A percentile compares a stretch with the other conserved stretches of the same genome.
phyloP scores from a whole-genome alignment of 1,140 invertebrate genomes.

The Formica exsecta region DNA sequence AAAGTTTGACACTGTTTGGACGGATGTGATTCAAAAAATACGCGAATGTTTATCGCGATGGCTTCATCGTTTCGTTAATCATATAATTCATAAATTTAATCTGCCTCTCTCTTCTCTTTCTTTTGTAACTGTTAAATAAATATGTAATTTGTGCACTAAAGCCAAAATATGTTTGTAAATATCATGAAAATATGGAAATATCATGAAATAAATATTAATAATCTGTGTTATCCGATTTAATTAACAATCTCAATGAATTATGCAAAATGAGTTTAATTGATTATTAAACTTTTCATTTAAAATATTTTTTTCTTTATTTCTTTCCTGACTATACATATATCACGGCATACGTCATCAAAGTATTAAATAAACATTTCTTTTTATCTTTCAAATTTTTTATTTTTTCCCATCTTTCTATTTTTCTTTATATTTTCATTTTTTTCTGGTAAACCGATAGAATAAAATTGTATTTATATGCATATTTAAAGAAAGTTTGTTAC shows the following conservation, averaged over 20 bases:
- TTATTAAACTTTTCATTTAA: background rate
- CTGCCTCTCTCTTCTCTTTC: background rate
- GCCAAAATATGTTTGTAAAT: background rate
- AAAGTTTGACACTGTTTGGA: slow-evolving; percentile 19
- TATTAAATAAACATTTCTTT: slow-evolving; percentile 6
- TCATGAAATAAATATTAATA: too few species aligned
- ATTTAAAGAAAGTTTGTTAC: background rate
- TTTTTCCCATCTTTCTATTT: background rate
- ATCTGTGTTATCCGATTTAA: too few species aligned
- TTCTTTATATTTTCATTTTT: background rate
- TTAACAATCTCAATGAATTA: too few species aligned
- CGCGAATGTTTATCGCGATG: background rate
- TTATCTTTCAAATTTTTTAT: background rate
- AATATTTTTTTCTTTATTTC: background rate
- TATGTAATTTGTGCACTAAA: background rate
- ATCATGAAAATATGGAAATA: too few species aligned
- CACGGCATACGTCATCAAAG: background rate
- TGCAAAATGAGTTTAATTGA: background rate
- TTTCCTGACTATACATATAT: background rate
- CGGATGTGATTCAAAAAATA: background rate
- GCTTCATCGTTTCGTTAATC: background rate
- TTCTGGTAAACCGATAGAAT: background rate
- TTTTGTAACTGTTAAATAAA: background rate
- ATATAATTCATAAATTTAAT: background rate
- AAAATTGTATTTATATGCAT: background rate